phyloP scores from a whole-genome alignment of 2,797 vertebrate species.

The Xyrichtys novacula region DNA sequence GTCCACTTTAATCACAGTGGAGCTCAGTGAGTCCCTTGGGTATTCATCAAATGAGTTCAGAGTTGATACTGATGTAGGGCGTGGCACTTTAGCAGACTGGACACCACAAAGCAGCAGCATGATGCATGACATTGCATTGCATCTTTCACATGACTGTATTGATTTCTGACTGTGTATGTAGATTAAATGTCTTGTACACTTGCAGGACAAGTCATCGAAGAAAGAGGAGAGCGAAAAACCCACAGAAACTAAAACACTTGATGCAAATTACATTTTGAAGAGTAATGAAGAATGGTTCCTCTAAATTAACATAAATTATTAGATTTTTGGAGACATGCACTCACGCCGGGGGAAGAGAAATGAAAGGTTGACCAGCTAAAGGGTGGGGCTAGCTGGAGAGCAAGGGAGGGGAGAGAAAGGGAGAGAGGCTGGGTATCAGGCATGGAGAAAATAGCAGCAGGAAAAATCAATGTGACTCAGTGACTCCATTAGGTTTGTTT shows the following conservation, averaged over 20 bases:
- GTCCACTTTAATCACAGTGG: constrained; percentile 23
- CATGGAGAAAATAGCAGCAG: constrained; percentile 61
- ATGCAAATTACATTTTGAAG: constrained; percentile 1
- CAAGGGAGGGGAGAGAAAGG: constrained; percentile 3
- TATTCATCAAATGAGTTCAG: constrained; percentile 12
- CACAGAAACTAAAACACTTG: background rate
- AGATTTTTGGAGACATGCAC: background rate
- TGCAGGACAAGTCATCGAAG: constrained; percentile 2
- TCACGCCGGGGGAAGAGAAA: constrained; percentile 16
- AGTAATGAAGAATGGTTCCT: background rate
- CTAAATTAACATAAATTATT: constrained; percentile 4
- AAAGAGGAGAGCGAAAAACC: constrained; percentile 1
- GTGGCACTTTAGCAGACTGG: constrained; percentile 68
- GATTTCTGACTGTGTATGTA: background rate
- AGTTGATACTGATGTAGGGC: constrained; percentile 58
- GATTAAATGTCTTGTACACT: background rate
- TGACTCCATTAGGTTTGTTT: constrained; percentile 82
- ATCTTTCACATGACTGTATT: constrained; percentile 21
- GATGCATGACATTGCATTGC: constrained; percentile 29
- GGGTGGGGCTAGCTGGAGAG: constrained; percentile 63
- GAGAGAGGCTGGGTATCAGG: constrained; percentile 60
- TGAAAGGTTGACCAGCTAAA: constrained; percentile 57
- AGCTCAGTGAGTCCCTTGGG: constrained; percentile 1
- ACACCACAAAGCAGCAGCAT: constrained; percentile 26
- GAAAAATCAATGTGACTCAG: constrained; percentile 85